Conservation (phyloP, 2,888 invertebrate genomes). For the Lysandra coridon region DNA sequence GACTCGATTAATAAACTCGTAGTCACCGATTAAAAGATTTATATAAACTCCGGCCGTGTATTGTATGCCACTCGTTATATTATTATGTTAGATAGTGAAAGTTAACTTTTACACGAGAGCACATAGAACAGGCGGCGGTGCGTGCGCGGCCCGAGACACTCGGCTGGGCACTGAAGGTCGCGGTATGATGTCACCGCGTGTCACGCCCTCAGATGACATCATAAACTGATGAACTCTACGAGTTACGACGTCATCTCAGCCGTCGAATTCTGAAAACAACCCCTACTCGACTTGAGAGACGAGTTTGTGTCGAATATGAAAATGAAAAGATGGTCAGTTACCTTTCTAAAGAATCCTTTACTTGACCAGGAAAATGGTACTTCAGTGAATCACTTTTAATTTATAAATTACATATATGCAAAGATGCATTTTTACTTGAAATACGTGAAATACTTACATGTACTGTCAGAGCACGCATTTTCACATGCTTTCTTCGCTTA, state of each 20-base stretch:
- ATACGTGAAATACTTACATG: too few species aligned
- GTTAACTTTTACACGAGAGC: constrained; percentile 13
- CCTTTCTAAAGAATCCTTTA: background rate
- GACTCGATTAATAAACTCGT: constrained; percentile 22
- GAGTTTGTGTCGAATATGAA: background rate
- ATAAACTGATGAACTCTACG: background rate
- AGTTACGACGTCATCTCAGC: background rate
- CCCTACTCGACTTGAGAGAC: background rate
- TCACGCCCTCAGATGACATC: constrained; percentile 8
- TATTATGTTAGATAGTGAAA: background rate
- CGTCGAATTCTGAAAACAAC: background rate
- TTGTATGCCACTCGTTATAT: background rate
- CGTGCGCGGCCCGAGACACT: constrained; percentile 11
- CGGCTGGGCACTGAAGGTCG: constrained; percentile 16
- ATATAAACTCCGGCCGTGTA: background rate
- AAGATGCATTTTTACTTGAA: too few species aligned
- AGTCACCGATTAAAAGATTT: constrained; percentile 10
- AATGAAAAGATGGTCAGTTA: background rate
- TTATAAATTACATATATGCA: background rate
- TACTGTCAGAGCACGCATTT: background rate
- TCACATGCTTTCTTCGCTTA: background rate
- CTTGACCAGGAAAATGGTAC: too few species aligned
- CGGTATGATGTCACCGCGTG: background rate
- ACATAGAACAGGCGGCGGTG: background rate
- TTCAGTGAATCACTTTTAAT: background rate